Base-by-base conservation (phyloP, 2,888 invertebrate genomes). In the Griposia aprilina region DNA sequence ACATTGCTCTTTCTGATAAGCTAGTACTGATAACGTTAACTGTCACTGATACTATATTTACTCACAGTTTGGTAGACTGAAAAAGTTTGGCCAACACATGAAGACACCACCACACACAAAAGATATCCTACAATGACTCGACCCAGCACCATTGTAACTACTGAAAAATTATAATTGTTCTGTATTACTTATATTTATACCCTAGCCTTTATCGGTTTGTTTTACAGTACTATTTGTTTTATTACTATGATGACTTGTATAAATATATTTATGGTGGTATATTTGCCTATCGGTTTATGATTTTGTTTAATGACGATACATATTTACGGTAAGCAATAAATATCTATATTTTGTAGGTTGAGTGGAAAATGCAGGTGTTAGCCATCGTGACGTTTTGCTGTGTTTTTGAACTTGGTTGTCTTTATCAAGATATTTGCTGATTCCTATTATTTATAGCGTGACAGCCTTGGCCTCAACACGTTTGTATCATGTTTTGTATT, bases 1-100 rank as follows among this genome's bases (percentile, higher is more conserved):
- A 72, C 13, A 60, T 17, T 20, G n/a, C 0, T 41, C 6, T 77
- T 23, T 23, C 30, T 70, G 62, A 70, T 77, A 77, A 77, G 20
- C 26, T n/a, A 8, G 48, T n/a, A n/a, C n/a, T 57, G 13, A 41
- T 66, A 70, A 8, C 4, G 20, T 5, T 52, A 41, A 17, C 10
- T 66, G 4, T 13, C n/a, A 69, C 36, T 57, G 8, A 10, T 2
- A 17, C 0, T 1, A n/a, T 1, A n/a, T 50, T 10, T 70, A 86
- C 88, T 87, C 59, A 88, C 88, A 72, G 88, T 88, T 81, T 88
- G 76, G 23, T 87, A 88, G 20, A 86, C 36, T 15, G 74, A 76
- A 55, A 50, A 84, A 5, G 5, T 57, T 11, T 23, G n/a, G 26
- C 15, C 57, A 10, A 59, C 67, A 52, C 68, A 60, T 45, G 77